A percentile compares a stretch with the other conserved stretches of the same genome.
These are phyloP conservation scores for Proctacanthus coquilletti DNA, from an alignment of 1,140 invertebrate genomes.

Conservation along the genomic window DNA sequence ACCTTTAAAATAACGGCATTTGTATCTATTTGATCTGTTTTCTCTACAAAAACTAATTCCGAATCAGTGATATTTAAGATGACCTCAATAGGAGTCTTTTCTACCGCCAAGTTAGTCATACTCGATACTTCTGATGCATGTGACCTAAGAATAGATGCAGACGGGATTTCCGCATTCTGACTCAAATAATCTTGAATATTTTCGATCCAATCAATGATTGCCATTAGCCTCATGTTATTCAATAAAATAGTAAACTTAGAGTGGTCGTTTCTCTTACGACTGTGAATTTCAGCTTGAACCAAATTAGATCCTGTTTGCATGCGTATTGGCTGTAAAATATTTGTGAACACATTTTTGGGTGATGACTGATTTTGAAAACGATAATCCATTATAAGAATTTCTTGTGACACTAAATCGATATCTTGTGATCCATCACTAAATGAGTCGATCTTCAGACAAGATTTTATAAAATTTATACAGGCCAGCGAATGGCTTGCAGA, in stretches of 20 bases:
- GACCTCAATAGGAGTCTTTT: constrained; percentile 51
- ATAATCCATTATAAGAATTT: constrained; percentile 76
- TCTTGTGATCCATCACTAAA: constrained; percentile 80
- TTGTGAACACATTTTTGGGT: constrained; percentile 69
- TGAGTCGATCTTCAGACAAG: constrained; percentile 64
- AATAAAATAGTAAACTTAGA: constrained; percentile 78
- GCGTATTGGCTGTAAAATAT: constrained; percentile 69
- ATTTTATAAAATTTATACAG: constrained; percentile 85
- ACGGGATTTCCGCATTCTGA: constrained; percentile 14
- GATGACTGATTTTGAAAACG: constrained; percentile 38
- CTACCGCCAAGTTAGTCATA: constrained; percentile 3
- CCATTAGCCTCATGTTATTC: constrained; percentile 91
- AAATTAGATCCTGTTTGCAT: constrained; percentile 34
- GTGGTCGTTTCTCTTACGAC: constrained; percentile 49
- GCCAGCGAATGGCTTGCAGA: constrained; percentile 40
- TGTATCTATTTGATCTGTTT: constrained; percentile 71
- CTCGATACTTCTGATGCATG: background rate
- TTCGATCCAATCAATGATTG: constrained; percentile 88
- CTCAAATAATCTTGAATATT: constrained; percentile 66
- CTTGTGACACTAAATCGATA: constrained; percentile 81
- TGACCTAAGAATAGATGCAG: background rate
- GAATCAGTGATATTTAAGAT: constrained; percentile 92
- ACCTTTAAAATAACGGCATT: constrained; percentile 89
- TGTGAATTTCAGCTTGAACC: constrained; percentile 76
- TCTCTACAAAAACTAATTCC: constrained; percentile 85